Evolutionary conservation across 2,797 vertebrate species (phyloP).

Genomic region (Picus viridis): DNA sequence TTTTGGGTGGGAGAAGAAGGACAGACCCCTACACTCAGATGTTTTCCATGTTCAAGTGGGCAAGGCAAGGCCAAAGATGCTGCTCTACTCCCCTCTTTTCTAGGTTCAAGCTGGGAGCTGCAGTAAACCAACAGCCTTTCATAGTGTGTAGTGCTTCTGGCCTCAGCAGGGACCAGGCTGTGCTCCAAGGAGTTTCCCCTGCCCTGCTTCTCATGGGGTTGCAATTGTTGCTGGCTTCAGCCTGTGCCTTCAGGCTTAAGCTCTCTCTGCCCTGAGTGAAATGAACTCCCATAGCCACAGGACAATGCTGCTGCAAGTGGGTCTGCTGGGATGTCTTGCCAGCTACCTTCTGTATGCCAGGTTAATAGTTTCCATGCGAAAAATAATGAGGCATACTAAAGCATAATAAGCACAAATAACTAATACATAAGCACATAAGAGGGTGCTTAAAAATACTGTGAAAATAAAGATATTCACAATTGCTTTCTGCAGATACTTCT

Average conservation of each 20-base stretch:
- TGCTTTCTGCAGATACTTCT: not conserved
- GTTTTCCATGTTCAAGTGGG: not conserved
- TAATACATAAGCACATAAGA: not conserved
- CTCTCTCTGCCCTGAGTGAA: not conserved
- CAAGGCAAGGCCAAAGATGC: not conserved
- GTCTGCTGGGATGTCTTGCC: not conserved
- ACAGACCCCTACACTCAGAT: not conserved
- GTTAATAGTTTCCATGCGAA: fast-evolving
- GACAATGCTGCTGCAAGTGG: not conserved
- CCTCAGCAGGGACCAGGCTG: not conserved
- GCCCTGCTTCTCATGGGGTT: not conserved
- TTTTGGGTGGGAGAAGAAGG: not conserved
- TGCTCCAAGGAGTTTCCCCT: not conserved
- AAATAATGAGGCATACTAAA: not conserved
- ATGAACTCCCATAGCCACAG: not conserved
- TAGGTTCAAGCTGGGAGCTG: not conserved
- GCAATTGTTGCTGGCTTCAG: not conserved
- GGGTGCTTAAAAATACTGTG: not conserved
- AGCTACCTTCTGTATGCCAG: not conserved
- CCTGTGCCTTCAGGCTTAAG: not conserved
- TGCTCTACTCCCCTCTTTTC: not conserved
- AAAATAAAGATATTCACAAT: not conserved
- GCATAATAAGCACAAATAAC: not conserved
- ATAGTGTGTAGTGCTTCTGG: not conserved
- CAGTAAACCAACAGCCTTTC: not conserved